These are phyloP conservation scores for Zaprionus ghesquierei DNA, from an alignment of 1,140 invertebrate genomes.

Conservation along the genomic window DNA sequence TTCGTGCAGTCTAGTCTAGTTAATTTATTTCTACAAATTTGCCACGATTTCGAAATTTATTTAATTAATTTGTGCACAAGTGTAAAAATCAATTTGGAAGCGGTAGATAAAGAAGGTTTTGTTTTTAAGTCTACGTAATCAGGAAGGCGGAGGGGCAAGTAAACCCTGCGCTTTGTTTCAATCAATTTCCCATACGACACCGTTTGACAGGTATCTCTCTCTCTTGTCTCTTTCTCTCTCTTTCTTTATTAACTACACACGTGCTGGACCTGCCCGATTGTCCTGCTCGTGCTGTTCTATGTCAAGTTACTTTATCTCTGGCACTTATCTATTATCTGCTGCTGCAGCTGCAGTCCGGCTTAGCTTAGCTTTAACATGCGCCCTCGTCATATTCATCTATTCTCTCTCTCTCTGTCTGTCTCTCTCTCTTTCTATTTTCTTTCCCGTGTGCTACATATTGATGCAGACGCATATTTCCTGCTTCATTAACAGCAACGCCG, in stretches of 20 bases:
- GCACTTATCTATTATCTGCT: slow-evolving; percentile 33
- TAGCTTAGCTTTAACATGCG: slow-evolving; percentile 33
- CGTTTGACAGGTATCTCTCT: not conserved
- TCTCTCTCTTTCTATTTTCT: not conserved
- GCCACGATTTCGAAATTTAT: slow-evolving; percentile 44
- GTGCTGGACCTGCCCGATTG: not conserved
- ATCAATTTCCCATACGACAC: slow-evolving; percentile 42
- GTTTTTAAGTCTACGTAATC: too few relatives aligned
- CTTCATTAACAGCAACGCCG: slow-evolving; percentile 66
- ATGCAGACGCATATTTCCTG: slow-evolving; percentile 76
- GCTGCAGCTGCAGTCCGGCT: slow-evolving; percentile 42
- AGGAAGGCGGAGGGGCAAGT: too few relatives aligned
- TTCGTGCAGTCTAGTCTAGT: slow-evolving; percentile 23
- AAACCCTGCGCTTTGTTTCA: slow-evolving; percentile 3
- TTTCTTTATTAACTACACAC: too few relatives aligned
- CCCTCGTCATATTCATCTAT: not conserved
- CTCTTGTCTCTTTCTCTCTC: not conserved
- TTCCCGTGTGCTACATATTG: slow-evolving; percentile 48
- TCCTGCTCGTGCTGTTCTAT: not conserved
- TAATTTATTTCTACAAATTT: slow-evolving; percentile 61
- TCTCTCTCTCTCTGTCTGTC: not conserved
- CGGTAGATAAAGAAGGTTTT: not conserved
- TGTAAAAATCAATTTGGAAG: slow-evolving; percentile 51
- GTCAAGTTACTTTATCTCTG: slow-evolving; percentile 35
- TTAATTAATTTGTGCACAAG: slow-evolving; percentile 61